These are phyloP conservation scores for Synanthedon tipuliformis DNA, from an alignment of 2,888 invertebrate species.

Conservation along the genomic window DNA sequence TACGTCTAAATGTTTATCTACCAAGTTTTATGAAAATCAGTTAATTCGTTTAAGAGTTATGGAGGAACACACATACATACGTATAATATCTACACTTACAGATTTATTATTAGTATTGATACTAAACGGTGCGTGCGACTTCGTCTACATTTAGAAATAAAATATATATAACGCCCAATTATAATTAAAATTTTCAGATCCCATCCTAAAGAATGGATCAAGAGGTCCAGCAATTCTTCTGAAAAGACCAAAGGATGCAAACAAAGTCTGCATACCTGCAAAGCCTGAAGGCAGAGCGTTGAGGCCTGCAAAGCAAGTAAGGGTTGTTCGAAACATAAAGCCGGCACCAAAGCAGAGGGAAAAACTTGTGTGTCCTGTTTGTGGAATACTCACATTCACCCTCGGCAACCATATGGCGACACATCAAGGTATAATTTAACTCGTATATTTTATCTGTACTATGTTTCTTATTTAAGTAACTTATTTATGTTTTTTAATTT, in stretches of 20 bases:
- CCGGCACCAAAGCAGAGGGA: slow-evolving; percentile 42
- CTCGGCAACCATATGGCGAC: slow-evolving; percentile 60
- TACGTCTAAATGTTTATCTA: too few relatives aligned
- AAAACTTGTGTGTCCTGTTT: slow-evolving; percentile 62
- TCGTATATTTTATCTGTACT: neutral
- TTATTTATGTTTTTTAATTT: neutral
- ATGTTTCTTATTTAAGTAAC: neutral
- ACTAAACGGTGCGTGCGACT: too few relatives aligned
- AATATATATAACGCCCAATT: too few relatives aligned
- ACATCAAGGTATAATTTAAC: slow-evolving; percentile 47
- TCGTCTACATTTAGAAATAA: too few relatives aligned
- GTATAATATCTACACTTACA: too few relatives aligned
- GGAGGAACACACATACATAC: too few relatives aligned
- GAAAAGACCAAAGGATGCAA: slow-evolving; percentile 59
- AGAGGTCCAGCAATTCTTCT: slow-evolving; percentile 54
- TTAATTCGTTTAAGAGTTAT: too few relatives aligned
- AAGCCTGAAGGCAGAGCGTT: slow-evolving; percentile 11
- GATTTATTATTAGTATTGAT: too few relatives aligned
- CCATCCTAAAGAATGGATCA: slow-evolving; percentile 54
- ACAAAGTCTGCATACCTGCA: slow-evolving; percentile 45
- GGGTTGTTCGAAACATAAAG: slow-evolving; percentile 31
- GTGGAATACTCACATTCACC: slow-evolving; percentile 60
- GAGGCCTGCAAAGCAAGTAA: slow-evolving; percentile 33
- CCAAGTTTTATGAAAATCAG: too few relatives aligned
- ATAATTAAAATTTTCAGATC: slow-evolving; percentile 29